Base-by-base conservation (phyloP, 2,888 invertebrate species). In the Branchipolynoe longqiensis region DNA sequence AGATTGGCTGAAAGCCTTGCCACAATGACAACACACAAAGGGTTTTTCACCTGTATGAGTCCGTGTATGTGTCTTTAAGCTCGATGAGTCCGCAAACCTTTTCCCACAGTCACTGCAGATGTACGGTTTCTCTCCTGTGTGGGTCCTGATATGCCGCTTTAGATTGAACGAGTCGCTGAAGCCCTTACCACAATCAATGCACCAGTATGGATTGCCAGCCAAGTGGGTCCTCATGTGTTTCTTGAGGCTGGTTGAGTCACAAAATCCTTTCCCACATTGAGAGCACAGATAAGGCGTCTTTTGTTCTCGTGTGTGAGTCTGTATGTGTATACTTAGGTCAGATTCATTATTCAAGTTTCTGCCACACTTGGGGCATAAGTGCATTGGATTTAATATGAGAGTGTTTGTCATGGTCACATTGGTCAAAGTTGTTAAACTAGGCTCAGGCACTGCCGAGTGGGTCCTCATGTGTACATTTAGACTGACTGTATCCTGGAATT, bases 51-150 rank as follows among this genome's bases (percentile, higher is more conserved):
- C 48, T 12, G 48, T 48, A 18, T 48, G 48, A 48, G 18, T 48
- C 8, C 48, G 48, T n/a, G n/a, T n/a, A 33, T 74, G 74, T 22
- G 14, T 25, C 36, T 40, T 41, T 1, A 74, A 25, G 41, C 25
- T 38, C 14, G 18, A 14, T n/a, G n/a, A 38, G 40, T 12, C 12
- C 8, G 74, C 28, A 33, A 74, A 74, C 4, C 74, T 40, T 18
- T 74, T 74, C 14, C 38, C 38, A 38, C 74, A 74, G 12, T 38
- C n/a, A 14, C 38, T 8, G 38, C 74, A 74, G 14, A 74, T 33
- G 25, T 74, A 28, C 2, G 74, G 74, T 28, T 38, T 74, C 38
- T 74, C 74, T 18, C 74, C 74, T 40, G 74, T 74, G 38, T 74
- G 74, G 41, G 38, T 74, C 3, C 14, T 2, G 25, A 74, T 74